Conservation (phyloP, 1,140 invertebrate species). For the Cotesia glomerata region DNA sequence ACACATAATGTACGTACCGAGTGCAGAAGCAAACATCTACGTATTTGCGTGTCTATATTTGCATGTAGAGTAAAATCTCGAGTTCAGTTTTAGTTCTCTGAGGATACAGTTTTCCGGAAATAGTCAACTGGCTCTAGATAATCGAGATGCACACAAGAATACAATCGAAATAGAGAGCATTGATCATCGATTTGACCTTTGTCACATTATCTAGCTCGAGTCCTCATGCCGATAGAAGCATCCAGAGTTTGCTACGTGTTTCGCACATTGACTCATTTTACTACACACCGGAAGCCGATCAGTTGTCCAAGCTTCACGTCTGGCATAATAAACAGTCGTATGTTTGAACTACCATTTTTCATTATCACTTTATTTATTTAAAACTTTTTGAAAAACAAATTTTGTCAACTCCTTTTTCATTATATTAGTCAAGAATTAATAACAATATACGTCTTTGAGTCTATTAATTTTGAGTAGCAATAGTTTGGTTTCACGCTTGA, state of each 20-base stretch:
- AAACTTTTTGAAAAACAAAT: too few species aligned
- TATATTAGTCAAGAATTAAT: not conserved
- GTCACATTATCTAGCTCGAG: not conserved
- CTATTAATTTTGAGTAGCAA: slow-evolving; percentile 3
- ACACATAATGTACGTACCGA: not conserved
- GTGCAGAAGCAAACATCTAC: not conserved
- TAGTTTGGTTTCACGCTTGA: slow-evolving; percentile 22
- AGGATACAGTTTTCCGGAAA: not conserved
- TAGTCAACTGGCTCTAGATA: not conserved
- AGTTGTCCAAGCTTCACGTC: not conserved
- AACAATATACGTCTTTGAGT: not conserved
- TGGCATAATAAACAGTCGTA: not conserved
- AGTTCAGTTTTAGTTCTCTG: not conserved
- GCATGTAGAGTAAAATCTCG: not conserved
- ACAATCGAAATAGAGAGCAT: not conserved
- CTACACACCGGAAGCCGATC: slow-evolving; percentile 13
- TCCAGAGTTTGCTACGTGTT: slow-evolving; percentile 12
- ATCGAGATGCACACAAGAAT: not conserved
- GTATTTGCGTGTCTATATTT: not conserved
- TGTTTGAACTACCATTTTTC: too few species aligned
- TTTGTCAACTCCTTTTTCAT: too few species aligned
- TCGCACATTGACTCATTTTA: slow-evolving; percentile 9
- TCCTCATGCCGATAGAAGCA: not conserved
- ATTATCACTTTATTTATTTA: too few species aligned
- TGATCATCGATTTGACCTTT: slow-evolving; percentile 23